Evolutionary conservation across 2,888 invertebrate genomes (phyloP).

Genomic region (Agonopterix alstromeriana): DNA sequence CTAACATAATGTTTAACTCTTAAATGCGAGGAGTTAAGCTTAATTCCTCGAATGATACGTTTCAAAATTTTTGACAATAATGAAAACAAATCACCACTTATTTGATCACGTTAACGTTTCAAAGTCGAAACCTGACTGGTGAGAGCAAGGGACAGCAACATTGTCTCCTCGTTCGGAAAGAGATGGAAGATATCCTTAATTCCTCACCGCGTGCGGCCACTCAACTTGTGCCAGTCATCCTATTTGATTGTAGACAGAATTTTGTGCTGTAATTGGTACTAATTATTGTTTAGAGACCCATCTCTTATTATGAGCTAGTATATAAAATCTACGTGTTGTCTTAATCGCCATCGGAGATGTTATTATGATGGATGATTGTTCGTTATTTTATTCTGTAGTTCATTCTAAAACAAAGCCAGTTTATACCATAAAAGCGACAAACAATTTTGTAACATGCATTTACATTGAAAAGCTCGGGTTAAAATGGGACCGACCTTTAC

Average conservation of each 20-base stretch:
- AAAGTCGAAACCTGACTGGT: neutral
- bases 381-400: too few relatives aligned
- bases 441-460: too few relatives aligned
- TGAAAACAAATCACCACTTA: neutral
- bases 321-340: conserved; percentile 31
- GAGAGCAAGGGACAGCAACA: conserved; percentile 27
- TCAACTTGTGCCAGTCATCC: conserved; percentile 66
- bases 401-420: too few relatives aligned
- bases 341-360: conserved; percentile 20
- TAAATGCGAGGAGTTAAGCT: too few relatives aligned
- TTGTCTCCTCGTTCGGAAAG: conserved; percentile 24
- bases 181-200: conserved; percentile 43
- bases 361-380: conserved; percentile 17
- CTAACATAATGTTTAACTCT: neutral
- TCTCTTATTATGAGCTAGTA: conserved; percentile 34
- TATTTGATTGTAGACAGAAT: conserved; percentile 67
- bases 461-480: too few relatives aligned
- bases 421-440: too few relatives aligned
- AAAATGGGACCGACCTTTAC: too few relatives aligned
- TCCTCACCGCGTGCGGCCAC: conserved; percentile 66
- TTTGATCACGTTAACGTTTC: neutral
- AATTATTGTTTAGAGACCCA: conserved; percentile 66
- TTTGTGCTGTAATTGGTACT: conserved; percentile 66
- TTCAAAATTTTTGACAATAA: too few relatives aligned
- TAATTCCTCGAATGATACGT: too few relatives aligned